Conservation (phyloP, 2,888 invertebrate species). For the Chrysina gloriosa region DNA sequence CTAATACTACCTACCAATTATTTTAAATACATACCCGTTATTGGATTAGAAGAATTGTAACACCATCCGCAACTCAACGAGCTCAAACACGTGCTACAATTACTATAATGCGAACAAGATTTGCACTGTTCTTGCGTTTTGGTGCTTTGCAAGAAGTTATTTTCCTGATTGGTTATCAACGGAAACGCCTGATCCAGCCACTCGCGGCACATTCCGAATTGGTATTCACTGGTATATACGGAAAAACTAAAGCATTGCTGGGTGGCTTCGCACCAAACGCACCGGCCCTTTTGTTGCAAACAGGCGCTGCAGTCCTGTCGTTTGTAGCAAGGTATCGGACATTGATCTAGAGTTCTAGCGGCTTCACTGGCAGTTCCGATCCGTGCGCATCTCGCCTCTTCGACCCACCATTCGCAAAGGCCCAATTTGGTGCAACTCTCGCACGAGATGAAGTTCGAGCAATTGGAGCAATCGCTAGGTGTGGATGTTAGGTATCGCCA, state of each 20-base stretch:
- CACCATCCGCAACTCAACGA: constrained; percentile 96
- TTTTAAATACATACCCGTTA: constrained; percentile 75
- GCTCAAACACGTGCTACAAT: constrained; percentile 83
- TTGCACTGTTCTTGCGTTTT: constrained; percentile 78
- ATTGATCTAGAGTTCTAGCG: constrained; percentile 74
- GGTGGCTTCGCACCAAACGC: constrained; percentile 96
- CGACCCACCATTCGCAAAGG: constrained; percentile 93
- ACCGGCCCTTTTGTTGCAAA: constrained; percentile 84
- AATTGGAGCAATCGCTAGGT: constrained; percentile 86
- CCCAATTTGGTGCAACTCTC: constrained; percentile 79
- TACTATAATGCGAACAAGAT: constrained; percentile 79
- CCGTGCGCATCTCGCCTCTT: constrained; percentile 87
- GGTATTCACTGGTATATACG: constrained; percentile 94
- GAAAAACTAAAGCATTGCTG: constrained; percentile 94
- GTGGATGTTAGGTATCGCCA: constrained; percentile 87
- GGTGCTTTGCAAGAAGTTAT: constrained; percentile 54
- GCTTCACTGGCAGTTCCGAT: constrained; percentile 77
- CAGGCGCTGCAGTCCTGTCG: constrained; percentile 84
- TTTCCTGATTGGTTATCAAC: constrained; percentile 61
- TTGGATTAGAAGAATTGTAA: constrained; percentile 88
- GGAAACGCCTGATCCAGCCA: constrained; percentile 88
- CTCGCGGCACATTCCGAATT: constrained; percentile 91
- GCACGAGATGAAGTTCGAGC: constrained; percentile 90
- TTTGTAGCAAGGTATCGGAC: constrained; percentile 85
- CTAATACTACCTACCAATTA: too few species aligned